These are phyloP conservation scores for Alfaro cultratus DNA, from an alignment of 2,797 vertebrate species.

Conservation along the genomic window DNA sequence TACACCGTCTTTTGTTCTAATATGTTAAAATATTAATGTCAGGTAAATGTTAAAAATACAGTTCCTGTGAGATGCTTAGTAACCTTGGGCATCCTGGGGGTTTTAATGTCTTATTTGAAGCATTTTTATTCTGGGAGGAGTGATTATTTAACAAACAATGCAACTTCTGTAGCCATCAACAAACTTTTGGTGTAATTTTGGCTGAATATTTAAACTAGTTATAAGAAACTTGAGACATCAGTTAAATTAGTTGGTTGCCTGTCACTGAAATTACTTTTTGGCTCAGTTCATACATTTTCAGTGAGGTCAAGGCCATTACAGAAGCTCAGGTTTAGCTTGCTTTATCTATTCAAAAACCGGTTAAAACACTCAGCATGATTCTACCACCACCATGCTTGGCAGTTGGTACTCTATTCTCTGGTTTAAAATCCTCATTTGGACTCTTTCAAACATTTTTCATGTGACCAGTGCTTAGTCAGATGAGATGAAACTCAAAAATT, in stretches of 20 bases:
- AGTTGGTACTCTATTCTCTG: neutral
- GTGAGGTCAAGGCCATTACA: neutral
- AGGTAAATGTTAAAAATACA: neutral
- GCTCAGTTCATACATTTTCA: neutral
- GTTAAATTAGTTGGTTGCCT: neutral
- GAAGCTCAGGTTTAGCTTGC: neutral
- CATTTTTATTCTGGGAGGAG: neutral
- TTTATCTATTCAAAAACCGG: neutral
- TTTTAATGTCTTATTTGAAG: neutral
- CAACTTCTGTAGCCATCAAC: neutral
- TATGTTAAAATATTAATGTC: neutral
- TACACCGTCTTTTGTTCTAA: slow-evolving; percentile 4
- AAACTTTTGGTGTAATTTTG: neutral
- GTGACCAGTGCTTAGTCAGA: neutral
- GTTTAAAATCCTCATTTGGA: neutral
- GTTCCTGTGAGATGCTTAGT: neutral
- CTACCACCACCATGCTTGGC: neutral
- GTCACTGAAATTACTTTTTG: neutral
- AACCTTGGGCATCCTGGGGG: neutral
- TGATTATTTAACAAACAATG: neutral
- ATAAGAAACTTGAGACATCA: neutral
- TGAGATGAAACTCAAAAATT: neutral
- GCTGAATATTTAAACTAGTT: neutral
- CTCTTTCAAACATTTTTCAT: neutral
- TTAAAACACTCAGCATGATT: neutral